Base-by-base conservation (phyloP, 2,888 invertebrate genomes). In the Megamerina dolium region DNA sequence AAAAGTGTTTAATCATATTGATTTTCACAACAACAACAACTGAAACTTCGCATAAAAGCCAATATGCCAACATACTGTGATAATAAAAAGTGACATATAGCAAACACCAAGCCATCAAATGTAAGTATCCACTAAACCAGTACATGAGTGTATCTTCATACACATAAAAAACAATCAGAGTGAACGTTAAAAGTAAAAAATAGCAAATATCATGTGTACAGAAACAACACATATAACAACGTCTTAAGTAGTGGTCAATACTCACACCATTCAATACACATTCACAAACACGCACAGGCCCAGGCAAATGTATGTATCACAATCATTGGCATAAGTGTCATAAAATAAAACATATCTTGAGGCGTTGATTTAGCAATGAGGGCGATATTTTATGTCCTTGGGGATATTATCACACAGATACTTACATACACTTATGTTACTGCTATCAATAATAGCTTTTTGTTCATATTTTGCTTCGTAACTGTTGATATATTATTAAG, bases 1-100 rank as follows among this genome's bases (percentile, higher is more conserved):
- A 43, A 46, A 52, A 50, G 53, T n/a, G 59, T 59, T 56, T 60
- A 61, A 61, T 61, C 59, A 60, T 57, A 50, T 61, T 59, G 59
- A 58, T 52, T n/a, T n/a, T n/a, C n/a, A n/a, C n/a, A n/a, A n/a
- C n/a, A n/a, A n/a, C n/a, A n/a, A n/a, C n/a, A n/a, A n/a, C n/a
- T n/a, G n/a, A n/a, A n/a, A n/a, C n/a, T n/a, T n/a, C n/a, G 48
- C 48, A 31, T 37, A 26, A 37, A 41, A 30, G 13, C 16, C 29
- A 32, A 44, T 40, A 44, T 41, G 44, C 43, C 18, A 39, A 38
- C 33, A 37, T n/a, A n/a, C n/a, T n/a, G n/a, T n/a, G n/a, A 34
- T 40, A 49, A 31, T 32, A 18, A 31, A 12, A 5, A 12, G 5
- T 31, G 5, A n/a, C 12, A 21, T 6, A 17, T 27, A 13, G 27